Base-by-base conservation (phyloP, 2,888 invertebrate species). In the Athrips mouffetella region DNA sequence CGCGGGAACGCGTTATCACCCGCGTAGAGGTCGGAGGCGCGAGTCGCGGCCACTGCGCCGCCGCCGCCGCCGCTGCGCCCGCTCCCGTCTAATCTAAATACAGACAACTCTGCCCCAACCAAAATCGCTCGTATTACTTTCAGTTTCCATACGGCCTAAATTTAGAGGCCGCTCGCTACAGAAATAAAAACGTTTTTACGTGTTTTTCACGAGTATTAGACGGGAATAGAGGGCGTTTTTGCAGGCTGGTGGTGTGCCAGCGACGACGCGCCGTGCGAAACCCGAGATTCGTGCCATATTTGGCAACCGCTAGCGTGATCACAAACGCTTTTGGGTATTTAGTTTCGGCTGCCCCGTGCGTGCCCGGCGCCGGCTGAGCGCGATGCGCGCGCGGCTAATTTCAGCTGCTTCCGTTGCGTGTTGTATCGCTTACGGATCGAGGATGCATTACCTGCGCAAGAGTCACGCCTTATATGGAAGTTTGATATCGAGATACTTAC, bases 171-270 rank as follows among this genome's bases (percentile, higher is more conserved):
- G 84, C 80, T 81, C 70, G 76, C 78, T 76, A 79, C 84, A 76
- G 78, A 88, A 88, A 87, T 87, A 87, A 86, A 85, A 83, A 73
- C 70, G 79, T 82, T 85, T 85, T 86, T 87, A 86, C 83, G 82
- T 81, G 83, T 84, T 86, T 85, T 80, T 71, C 70, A 61, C 67
- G 70, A 63, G 65, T 52, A 67, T 70, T 80, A 83, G 83, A 76
- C 82, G 76, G 78, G 82, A 80, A 80, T 77, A 75, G 81, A 71
- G 73, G 70, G 70, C 72, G 74, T 75, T 78, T 75, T 76, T 71
- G 76, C 78, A 74, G 74, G 70, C 64, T 67, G 74, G 81, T 72
- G 69, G 61, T 61, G 73, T 77, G 79, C 77, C 73, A 73, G 76
- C 60, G 64, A 57, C 67, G 70, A 57, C 67, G 70, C 63, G 63